Evolutionary conservation across 1,140 invertebrate genomes (phyloP).

Genomic region (Bombus soroeensis): DNA sequence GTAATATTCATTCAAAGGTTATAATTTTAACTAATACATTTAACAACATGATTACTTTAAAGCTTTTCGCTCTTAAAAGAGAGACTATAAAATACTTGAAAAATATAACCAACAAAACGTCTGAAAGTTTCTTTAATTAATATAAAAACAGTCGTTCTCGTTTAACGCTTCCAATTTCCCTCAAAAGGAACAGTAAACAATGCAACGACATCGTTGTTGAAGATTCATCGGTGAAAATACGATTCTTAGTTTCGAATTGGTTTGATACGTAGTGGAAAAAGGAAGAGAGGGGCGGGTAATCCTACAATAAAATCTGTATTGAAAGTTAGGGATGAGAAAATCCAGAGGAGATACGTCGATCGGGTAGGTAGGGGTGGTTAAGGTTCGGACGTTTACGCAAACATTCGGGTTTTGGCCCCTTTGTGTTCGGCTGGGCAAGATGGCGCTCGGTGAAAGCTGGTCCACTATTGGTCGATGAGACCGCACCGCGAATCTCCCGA

Average conservation of each 20-base stretch:
- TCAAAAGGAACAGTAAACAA: not conserved
- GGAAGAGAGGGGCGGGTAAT: conserved; percentile 38
- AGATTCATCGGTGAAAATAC: not conserved
- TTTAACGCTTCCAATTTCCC: not conserved
- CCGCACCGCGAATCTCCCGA: conserved; percentile 68
- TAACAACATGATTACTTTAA: not conserved
- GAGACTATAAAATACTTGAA: not conserved
- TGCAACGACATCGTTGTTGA: too few relatives aligned
- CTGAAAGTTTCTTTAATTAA: not conserved
- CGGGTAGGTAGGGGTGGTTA: conserved; percentile 44
- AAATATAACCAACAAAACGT: not conserved
- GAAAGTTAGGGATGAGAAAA: conserved; percentile 65
- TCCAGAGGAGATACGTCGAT: conserved; percentile 61
- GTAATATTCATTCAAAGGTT: not conserved
- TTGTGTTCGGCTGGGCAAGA: conserved; percentile 67
- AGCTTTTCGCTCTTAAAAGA: too few relatives aligned
- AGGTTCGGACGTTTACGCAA: conserved; percentile 59
- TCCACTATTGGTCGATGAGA: conserved; percentile 67
- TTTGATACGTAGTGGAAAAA: not conserved
- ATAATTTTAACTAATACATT: not conserved
- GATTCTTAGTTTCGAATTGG: conserved; percentile 10
- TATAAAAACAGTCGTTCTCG: not conserved
- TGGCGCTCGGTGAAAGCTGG: conserved; percentile 64
- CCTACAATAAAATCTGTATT: conserved; percentile 62
- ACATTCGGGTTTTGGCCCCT: conserved; percentile 60